A percentile compares a stretch with the other conserved stretches of the same genome.
Evolutionary conservation across 2,797 vertebrate genomes (phyloP).

Genomic region (Pristis pectinata): DNA sequence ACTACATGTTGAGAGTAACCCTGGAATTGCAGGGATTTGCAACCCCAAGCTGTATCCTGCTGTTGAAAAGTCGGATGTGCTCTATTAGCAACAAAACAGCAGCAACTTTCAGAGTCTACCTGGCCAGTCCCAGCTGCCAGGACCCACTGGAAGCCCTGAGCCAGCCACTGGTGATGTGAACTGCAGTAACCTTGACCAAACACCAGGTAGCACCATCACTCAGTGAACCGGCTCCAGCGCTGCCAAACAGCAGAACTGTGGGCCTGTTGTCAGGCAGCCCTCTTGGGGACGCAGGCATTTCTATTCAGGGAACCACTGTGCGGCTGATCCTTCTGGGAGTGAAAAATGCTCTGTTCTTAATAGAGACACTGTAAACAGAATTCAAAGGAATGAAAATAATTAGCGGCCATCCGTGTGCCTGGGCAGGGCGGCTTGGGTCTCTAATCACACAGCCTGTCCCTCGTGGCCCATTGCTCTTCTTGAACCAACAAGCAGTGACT

Average conservation of each 20-base stretch:
- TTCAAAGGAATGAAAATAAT: constrained; percentile 4
- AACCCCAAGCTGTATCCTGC: too few species aligned
- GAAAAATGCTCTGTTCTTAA: neutral
- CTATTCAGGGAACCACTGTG: neutral
- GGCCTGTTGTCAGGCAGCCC: neutral
- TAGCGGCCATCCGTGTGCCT: neutral
- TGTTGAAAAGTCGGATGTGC: neutral
- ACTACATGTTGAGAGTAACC: neutral
- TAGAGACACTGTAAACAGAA: constrained; percentile 8
- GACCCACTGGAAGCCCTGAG: neutral
- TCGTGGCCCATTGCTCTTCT: constrained; percentile 11
- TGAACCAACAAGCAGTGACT: constrained; percentile 28
- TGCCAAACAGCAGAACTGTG: neutral
- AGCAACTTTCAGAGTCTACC: neutral
- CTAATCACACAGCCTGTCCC: neutral
- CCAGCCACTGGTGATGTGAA: neutral
- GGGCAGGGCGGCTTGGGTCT: neutral
- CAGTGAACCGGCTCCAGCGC: neutral
- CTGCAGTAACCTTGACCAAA: neutral
- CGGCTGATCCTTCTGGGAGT: neutral
- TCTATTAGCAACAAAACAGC: neutral
- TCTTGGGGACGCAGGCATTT: neutral
- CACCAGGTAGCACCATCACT: constrained; percentile 10
- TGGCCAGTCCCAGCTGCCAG: neutral
- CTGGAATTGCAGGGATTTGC: neutral